Base-by-base conservation (phyloP, 2,113 vertebrate genomes). In the Calypte anna region DNA sequence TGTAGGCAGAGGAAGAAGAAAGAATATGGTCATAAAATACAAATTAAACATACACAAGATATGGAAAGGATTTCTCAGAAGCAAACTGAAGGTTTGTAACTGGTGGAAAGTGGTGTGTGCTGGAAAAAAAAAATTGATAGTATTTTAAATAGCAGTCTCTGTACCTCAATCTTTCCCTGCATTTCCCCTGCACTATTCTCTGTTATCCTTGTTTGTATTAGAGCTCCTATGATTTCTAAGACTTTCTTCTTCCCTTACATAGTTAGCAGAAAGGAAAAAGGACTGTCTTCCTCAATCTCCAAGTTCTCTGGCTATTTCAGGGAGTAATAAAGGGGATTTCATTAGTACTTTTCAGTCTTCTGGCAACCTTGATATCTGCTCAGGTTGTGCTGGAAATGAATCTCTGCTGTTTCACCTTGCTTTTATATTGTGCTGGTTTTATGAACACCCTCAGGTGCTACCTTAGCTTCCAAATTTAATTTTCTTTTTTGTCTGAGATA, bases 201-300 rank as follows among this genome's bases (percentile, higher is more conserved):
- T 2, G 2, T 36, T 48, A 75, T 43, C 27, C 14, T 2, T 5
- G 8, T 43, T 72, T 55, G 2, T 9, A 1, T 14, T 58, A 46
- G 12, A 76, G 22, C 58, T 67, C 5, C 0, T 33, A 0, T 28
- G 27, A 53, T 73, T 80, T 54, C 27, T 66, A 40, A 86, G 84
- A 55, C 36, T 89, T 86, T 93, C 46, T 62, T 74, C 46, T 82
- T 73, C 44, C 44, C 46, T 74, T 68, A 19, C 9, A 2, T 43
- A 69, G 33, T 16, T 81, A 33, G 24, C 11, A 69, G 48, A 67
- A 86, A 59, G 28, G 43, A 72, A 79, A 54, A 54, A 66, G 40
- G 50, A 77, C 1, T 69, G 10, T 64, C 19, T 76, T 72, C 38
- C 14, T 36, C 68, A 44, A 24, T 28, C 53, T 69, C n/a, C 19